phyloP scores from a whole-genome alignment of 2,797 vertebrate genomes.

The Melanotaenia boesemani region DNA sequence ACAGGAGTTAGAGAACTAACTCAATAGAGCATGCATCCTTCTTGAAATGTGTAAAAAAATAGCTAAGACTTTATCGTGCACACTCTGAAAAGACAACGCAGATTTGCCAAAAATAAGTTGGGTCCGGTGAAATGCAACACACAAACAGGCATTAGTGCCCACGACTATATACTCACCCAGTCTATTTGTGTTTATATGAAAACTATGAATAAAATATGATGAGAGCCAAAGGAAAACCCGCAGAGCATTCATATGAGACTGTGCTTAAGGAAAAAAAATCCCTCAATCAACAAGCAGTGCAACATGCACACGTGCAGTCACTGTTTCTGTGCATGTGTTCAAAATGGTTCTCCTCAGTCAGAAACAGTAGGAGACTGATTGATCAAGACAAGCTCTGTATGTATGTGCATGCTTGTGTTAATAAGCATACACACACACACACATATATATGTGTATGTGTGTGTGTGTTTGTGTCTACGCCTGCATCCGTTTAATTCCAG shows the following conservation, averaged over 20 bases:
- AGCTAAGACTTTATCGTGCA: slow-evolving; percentile 48
- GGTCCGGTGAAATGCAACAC: slow-evolving; percentile 61
- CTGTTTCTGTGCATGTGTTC: slow-evolving; percentile 19
- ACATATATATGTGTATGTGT: neutral
- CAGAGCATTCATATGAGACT: slow-evolving; percentile 57
- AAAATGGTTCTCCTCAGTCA: slow-evolving; percentile 46
- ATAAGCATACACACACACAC: neutral
- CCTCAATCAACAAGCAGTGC: slow-evolving; percentile 26
- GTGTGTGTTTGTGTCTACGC: slow-evolving; percentile 47
- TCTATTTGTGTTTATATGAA: slow-evolving; percentile 74
- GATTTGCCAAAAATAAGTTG: slow-evolving; percentile 71
- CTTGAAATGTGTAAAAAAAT: slow-evolving; percentile 51
- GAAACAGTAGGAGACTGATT: slow-evolving; percentile 64
- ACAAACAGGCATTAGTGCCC: slow-evolving; percentile 67
- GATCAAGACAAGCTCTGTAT: slow-evolving; percentile 25
- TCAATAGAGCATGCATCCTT: slow-evolving; percentile 38
- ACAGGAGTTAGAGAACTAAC: slow-evolving; percentile 21
- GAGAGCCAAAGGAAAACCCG: slow-evolving; percentile 63
- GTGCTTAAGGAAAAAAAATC: slow-evolving; percentile 42
- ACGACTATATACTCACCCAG: slow-evolving; percentile 60
- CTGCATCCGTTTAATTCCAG: slow-evolving; percentile 68
- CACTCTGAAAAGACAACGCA: slow-evolving; percentile 52
- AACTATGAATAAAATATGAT: slow-evolving; percentile 79
- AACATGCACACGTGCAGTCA: slow-evolving; percentile 26
- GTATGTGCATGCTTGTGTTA: slow-evolving; percentile 4